A percentile compares a stretch with the other conserved stretches of the same genome.
Evolutionary conservation across 2,113 vertebrate genomes (phyloP).

Genomic region (Erythrocercus mccallii): DNA sequence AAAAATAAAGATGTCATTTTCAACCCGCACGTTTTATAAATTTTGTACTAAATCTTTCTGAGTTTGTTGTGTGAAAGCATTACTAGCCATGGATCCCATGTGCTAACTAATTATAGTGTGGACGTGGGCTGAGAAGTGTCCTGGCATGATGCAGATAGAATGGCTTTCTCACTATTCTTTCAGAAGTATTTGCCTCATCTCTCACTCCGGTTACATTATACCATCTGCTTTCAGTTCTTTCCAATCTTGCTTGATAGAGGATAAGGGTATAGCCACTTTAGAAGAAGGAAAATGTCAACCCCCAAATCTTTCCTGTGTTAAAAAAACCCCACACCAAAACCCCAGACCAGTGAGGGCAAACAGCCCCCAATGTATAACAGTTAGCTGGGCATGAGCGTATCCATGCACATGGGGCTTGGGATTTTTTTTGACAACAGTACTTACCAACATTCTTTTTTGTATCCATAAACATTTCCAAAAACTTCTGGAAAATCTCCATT

Average conservation of each 20-base stretch:
- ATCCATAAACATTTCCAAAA: neutral
- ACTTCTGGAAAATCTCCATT: neutral
- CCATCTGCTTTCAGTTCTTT: neutral
- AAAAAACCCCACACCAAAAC: neutral
- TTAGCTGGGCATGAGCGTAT: neutral
- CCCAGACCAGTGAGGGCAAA: neutral
- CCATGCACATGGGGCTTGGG: neutral
- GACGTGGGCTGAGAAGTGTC: constrained; percentile 14
- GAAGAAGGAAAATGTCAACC: neutral
- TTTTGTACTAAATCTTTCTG: neutral
- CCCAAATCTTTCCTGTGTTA: neutral
- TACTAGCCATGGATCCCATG: neutral
- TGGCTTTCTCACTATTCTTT: neutral
- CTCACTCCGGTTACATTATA: neutral
- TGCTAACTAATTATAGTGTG: constrained; percentile 7
- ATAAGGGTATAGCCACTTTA: neutral
- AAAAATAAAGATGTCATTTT: neutral
- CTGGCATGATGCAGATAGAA: neutral
- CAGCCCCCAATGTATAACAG: neutral
- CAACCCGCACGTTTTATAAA: neutral
- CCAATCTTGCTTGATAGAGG: neutral
- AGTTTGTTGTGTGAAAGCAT: neutral
- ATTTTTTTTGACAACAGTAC: neutral
- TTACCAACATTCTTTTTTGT: neutral
- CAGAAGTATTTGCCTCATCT: neutral